phyloP scores from a whole-genome alignment of 1,140 invertebrate genomes.

The Listronotus bonariensis region DNA sequence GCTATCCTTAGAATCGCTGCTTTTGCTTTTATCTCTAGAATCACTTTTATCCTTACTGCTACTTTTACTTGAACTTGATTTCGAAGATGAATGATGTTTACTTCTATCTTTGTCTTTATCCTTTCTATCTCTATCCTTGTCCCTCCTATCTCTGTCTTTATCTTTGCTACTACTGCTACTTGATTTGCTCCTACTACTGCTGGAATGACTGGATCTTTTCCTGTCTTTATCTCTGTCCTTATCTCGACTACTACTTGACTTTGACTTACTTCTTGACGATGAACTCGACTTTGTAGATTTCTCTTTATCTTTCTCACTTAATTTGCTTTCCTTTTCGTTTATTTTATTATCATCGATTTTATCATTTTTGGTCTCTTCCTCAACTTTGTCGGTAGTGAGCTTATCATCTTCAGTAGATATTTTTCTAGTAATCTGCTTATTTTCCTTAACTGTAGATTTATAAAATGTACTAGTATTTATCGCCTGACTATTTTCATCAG shows the following conservation, averaged over 20 bases:
- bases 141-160: slow-evolving; percentile 52
- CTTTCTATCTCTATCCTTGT: slow-evolving; percentile 50
- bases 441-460: slow-evolving; percentile 75
- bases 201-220: slow-evolving; percentile 26
- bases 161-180: slow-evolving; percentile 43
- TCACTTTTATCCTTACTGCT: slow-evolving; percentile 50
- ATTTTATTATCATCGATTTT: slow-evolving; percentile 32
- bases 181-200: slow-evolving; percentile 50
- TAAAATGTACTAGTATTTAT: slow-evolving; percentile 57
- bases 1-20: slow-evolving; percentile 56
- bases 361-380: slow-evolving; percentile 12
- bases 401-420: slow-evolving; percentile 54
- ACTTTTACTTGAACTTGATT: slow-evolving; percentile 52
- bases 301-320: slow-evolving; percentile 47
- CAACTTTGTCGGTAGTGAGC: slow-evolving; percentile 26
- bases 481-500: slow-evolving; percentile 39
- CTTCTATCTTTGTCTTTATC: slow-evolving; percentile 51
- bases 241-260: slow-evolving; percentile 35
- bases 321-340: slow-evolving; percentile 35
- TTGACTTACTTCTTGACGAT: slow-evolving; percentile 49
- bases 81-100: slow-evolving; percentile 48
- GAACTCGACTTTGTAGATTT: slow-evolving; percentile 50
- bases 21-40: slow-evolving; percentile 46
- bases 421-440: slow-evolving; percentile 72
- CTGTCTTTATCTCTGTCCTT: slow-evolving; percentile 49